phyloP scores from a whole-genome alignment of 2,113 vertebrate species.

The Leucoraja erinaceus region DNA sequence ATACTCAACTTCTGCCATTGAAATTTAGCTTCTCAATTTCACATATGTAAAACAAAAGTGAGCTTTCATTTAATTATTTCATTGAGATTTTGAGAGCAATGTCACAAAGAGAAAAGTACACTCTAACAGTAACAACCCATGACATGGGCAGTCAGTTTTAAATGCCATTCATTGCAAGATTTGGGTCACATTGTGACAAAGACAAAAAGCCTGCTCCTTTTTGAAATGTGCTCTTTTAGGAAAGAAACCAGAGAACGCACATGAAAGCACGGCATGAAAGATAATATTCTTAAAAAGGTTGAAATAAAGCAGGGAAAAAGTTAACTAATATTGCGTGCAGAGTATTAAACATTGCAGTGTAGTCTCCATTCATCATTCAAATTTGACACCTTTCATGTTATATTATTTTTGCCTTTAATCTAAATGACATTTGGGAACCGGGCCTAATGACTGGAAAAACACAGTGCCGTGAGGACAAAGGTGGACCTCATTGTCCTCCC shows the following conservation, averaged over 20 bases:
- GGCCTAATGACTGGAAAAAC: background rate
- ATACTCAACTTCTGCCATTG: background rate
- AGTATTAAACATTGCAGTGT: background rate
- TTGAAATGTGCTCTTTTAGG: background rate
- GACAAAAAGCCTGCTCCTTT: background rate
- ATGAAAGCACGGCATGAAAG: background rate
- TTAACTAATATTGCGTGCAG: background rate
- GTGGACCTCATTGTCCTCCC: background rate
- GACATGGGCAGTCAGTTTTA: background rate
- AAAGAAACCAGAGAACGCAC: background rate
- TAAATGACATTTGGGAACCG: background rate
- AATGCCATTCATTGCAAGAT: background rate
- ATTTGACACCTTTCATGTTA: background rate
- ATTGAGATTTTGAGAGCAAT: conserved; percentile 6
- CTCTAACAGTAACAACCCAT: background rate
- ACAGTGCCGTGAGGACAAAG: background rate
- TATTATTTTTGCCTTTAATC: background rate
- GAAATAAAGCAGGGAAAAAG: background rate
- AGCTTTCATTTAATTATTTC: background rate
- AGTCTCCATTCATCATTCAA: background rate
- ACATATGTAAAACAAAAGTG: background rate
- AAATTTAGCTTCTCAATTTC: background rate
- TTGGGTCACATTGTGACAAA: conserved; percentile 2
- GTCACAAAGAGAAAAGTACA: background rate
- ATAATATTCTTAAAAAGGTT: conserved; percentile 13